Evolutionary conservation across 2,797 vertebrate species (phyloP).

Genomic region (Periparus ater): DNA sequence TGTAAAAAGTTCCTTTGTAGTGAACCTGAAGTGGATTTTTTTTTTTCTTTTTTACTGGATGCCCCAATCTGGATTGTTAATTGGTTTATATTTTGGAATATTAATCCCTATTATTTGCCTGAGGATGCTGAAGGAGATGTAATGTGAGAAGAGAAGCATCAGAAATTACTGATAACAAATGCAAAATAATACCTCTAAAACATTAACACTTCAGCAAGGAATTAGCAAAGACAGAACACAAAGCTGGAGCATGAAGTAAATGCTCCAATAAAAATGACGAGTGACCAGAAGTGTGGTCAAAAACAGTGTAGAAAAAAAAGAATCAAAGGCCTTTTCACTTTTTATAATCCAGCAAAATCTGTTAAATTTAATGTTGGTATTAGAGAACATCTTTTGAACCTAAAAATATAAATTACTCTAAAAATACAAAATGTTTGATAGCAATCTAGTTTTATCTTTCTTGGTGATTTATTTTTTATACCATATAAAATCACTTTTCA

Average conservation of each 20-base stretch:
- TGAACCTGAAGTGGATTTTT: not conserved
- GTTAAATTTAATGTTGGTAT: not conserved
- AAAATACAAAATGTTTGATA: not conserved
- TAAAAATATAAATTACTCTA: not conserved
- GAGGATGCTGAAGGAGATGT: not conserved
- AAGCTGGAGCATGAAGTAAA: not conserved
- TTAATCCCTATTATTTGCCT: not conserved
- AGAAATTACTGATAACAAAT: not conserved
- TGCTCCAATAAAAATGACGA: not conserved
- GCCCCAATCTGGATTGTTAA: not conserved
- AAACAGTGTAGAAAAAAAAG: not conserved
- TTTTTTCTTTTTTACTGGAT: not conserved
- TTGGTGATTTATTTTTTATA: not conserved
- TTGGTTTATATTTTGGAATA: not conserved
- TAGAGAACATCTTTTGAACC: not conserved
- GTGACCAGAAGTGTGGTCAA: fast-evolving
- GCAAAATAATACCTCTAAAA: not conserved
- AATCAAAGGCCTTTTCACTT: not conserved
- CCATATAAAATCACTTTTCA: not conserved
- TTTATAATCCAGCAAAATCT: not conserved
- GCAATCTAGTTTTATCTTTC: not conserved
- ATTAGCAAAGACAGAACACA: not conserved
- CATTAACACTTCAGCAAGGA: not conserved
- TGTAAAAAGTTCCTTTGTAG: not conserved
- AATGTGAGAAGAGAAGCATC: not conserved